A percentile compares a stretch with the other conserved stretches of the same genome.
These are phyloP conservation scores for Halocaridina rubra DNA, from an alignment of 2,888 invertebrate genomes.

Conservation along the genomic window DNA sequence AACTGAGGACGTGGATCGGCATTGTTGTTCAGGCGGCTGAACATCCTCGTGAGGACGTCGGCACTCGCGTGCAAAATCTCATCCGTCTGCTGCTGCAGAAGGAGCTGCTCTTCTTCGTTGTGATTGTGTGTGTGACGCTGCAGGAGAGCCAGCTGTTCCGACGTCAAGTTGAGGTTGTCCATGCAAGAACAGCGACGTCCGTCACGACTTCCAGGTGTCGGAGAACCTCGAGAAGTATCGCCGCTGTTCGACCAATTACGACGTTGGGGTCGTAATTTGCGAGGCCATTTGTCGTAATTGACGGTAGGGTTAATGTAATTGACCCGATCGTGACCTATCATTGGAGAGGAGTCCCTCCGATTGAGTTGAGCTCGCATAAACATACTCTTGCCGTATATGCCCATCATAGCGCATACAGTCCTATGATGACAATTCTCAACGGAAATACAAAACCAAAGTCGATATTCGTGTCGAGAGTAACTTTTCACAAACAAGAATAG, in stretches of 20 bases:
- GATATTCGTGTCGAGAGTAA: too few relatives aligned
- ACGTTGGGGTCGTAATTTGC: constrained; percentile 64
- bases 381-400: constrained; percentile 46
- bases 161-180: constrained; percentile 38
- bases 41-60: constrained; percentile 80
- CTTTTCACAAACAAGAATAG: neutral
- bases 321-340: constrained; percentile 71
- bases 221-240: constrained; percentile 26
- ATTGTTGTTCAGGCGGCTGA: constrained; percentile 72
- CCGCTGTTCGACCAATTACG: neutral
- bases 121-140: constrained; percentile 43
- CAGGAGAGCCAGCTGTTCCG: constrained; percentile 50
- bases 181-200: constrained; percentile 42
- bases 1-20: constrained; percentile 31
- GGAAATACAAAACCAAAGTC: neutral
- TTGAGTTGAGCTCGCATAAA: neutral
- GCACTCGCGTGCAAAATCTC: constrained; percentile 51
- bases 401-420: constrained; percentile 58
- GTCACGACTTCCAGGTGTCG: neutral
- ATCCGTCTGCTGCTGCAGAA: constrained; percentile 51
- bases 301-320: constrained; percentile 65
- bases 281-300: constrained; percentile 66
- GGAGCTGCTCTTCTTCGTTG: constrained; percentile 45
- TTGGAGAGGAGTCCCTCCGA: constrained; percentile 46
- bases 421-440: too few relatives aligned